A percentile compares a stretch with the other conserved stretches of the same genome.
phyloP scores from a whole-genome alignment of 2,113 vertebrate genomes.

The Neofelis nebulosa region DNA sequence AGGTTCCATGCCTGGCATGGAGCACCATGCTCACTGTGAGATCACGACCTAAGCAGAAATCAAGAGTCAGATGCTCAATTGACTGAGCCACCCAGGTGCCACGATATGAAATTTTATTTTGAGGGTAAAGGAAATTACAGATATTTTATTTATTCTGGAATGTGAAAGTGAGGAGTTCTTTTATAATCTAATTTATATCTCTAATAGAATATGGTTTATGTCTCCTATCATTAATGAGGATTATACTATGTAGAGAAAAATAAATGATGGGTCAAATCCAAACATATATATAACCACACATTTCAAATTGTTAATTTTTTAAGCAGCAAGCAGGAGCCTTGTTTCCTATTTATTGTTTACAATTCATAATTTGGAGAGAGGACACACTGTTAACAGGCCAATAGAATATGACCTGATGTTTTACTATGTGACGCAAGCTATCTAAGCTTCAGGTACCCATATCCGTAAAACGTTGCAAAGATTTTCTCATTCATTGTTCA shows the following conservation, averaged over 20 bases:
- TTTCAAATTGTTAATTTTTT: slow-evolving; percentile 27
- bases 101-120: neutral
- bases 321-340: neutral
- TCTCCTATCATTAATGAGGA: neutral
- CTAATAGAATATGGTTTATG: neutral
- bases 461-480: neutral
- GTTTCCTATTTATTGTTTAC: slow-evolving; percentile 23
- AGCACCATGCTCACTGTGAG: too few relatives aligned
- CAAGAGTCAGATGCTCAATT: too few relatives aligned
- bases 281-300: neutral
- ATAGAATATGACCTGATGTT: neutral
- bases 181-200: neutral
- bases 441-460: neutral
- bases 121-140: neutral
- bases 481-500: neutral
- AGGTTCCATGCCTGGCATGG: too few relatives aligned
- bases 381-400: neutral
- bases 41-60: too few relatives aligned
- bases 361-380: neutral
- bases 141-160: neutral
- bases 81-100: too few relatives aligned
- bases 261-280: neutral
- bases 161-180: neutral
- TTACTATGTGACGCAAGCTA: neutral
- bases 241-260: neutral